Base-by-base conservation (phyloP, 2,797 vertebrate genomes). In the Carapus acus region DNA sequence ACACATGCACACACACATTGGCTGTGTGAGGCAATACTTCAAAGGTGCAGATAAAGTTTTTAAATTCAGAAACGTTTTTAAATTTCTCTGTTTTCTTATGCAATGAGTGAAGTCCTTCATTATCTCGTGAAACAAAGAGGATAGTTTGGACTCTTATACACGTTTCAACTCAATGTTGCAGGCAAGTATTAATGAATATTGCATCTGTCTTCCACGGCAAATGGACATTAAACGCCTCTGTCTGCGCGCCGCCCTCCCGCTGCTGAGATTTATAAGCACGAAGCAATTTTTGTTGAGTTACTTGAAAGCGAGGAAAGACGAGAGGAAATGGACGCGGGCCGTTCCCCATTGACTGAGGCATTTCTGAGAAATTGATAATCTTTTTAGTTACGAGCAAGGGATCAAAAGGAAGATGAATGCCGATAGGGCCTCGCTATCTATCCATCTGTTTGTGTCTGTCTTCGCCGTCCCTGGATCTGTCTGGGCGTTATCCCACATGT, bases 391-490 rank as follows among this genome's bases (percentile, higher is more conserved):
- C 39, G 24, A 76, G 64, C 50, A 67, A 51, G 76, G 50, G 69
- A 82, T 81, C 76, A 77, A 73, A 79, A 72, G 42, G 53, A 73
- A 66, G 62, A 73, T 75, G 80, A 80, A 73, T 65, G 67, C 60
- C 22, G 7, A 45, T 24, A 66, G 57, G 58, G 43, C 55, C 58
- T 63, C 55, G 43, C 60, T 65, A 78, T 81, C 73, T 67, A 73
- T 71, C 69, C 53, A 67, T 79, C 73, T 65, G 62, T 76, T 65
- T 76, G 67, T 78, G 69, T 59, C 52, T 58, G 53, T 62, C 49
- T 58, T 62, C 23, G 43, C 50, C 5, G 12, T 67, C 24, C 8
- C 48, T 65, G 62, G 37, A 58, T 81, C 72, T 65, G 41, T 76
- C 71, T 57, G 40, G 65, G 57, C 62, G 60, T 33, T 66, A 73